These are phyloP conservation scores for Strigamia transsilvanica DNA, from an alignment of 2,888 invertebrate species.

Conservation along the genomic window DNA sequence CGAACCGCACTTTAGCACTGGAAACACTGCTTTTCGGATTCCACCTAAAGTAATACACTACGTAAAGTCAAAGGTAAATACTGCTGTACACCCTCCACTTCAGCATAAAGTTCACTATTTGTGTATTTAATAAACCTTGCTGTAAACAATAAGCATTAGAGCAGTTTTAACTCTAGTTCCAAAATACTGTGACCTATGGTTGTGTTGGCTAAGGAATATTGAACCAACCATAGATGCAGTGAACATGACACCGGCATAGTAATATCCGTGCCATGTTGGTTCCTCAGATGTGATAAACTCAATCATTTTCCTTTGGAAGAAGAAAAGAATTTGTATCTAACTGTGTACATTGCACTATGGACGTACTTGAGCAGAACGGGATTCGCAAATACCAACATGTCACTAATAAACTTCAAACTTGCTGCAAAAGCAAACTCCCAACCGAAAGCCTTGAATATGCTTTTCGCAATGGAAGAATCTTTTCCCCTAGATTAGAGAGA, in stretches of 20 bases:
- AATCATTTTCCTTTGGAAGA: conserved; percentile 46
- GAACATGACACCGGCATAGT: conserved; percentile 45
- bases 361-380: conserved; percentile 33
- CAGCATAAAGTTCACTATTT: neutral
- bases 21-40: too few species aligned
- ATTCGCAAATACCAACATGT: conserved; percentile 50
- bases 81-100: too few species aligned
- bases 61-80: too few species aligned
- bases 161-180: conserved; percentile 51
- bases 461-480: neutral
- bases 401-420: conserved; percentile 36
- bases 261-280: conserved; percentile 52
- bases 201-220: conserved; percentile 43
- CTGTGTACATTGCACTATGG: neutral
- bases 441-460: conserved; percentile 38
- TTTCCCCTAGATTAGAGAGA: conserved; percentile 4
- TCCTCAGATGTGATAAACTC: conserved; percentile 46
- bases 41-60: too few species aligned
- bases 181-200: conserved; percentile 50
- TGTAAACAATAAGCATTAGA: conserved; percentile 43
- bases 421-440: conserved; percentile 24
- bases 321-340: neutral
- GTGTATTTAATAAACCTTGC: conserved; percentile 17
- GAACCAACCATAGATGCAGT: conserved; percentile 10
- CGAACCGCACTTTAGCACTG: too few species aligned